Evolutionary conservation across 2,113 vertebrate species (phyloP).

Genomic region (Synodontis membranacea): DNA sequence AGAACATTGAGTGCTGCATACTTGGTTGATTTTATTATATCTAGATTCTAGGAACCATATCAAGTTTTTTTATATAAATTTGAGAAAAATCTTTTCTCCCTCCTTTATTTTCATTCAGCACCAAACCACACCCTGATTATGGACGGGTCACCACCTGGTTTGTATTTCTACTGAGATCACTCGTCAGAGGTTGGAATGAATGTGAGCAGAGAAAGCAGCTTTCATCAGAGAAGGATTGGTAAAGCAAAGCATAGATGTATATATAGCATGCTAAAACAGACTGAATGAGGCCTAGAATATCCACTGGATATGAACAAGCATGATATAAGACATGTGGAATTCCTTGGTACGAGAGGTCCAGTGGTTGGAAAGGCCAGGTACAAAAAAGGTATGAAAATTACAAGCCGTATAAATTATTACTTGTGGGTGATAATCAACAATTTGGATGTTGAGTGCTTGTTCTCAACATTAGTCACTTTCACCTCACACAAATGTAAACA

Average conservation of each 20-base stretch:
- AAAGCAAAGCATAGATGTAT: slow-evolving; percentile 39
- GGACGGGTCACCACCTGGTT: slow-evolving; percentile 36
- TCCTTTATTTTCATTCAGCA: slow-evolving; percentile 11
- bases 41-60: slow-evolving; percentile 11
- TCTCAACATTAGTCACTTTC: slow-evolving; percentile 66
- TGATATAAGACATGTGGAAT: slow-evolving; percentile 52
- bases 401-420: slow-evolving; percentile 60
- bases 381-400: slow-evolving; percentile 52
- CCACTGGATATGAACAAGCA: slow-evolving; percentile 41
- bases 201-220: slow-evolving; percentile 36
- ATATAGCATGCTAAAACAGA: slow-evolving; percentile 56
- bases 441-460: slow-evolving; percentile 53
- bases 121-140: slow-evolving; percentile 24
- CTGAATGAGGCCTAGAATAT: slow-evolving; percentile 23
- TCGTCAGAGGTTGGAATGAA: slow-evolving; percentile 41
- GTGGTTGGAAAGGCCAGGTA: slow-evolving; percentile 41
- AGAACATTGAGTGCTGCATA: slow-evolving; percentile 5
- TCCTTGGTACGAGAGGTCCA: slow-evolving; percentile 52
- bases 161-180: slow-evolving; percentile 4
- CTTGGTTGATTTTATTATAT: slow-evolving; percentile 12
- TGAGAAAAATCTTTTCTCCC: background rate
- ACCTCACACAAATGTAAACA: slow-evolving; percentile 67
- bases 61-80: background rate
- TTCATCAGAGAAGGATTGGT: slow-evolving; percentile 12
- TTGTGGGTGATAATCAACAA: slow-evolving; percentile 63